Base-by-base conservation (phyloP, 1,140 invertebrate species). In the Eubasilissa regina region DNA sequence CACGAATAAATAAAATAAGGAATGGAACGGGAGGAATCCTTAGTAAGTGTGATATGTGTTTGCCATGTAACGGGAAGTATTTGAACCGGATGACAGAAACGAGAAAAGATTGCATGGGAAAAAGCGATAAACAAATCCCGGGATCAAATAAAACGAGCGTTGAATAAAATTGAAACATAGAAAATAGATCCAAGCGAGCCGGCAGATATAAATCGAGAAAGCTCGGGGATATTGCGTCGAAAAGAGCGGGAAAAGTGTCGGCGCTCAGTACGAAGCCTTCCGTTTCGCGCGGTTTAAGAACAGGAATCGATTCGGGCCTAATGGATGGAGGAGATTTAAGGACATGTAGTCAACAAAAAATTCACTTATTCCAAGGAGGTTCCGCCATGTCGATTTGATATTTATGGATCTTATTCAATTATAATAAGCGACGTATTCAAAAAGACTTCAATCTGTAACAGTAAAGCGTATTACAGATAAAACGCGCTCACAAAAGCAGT, bases 81-180 rank as follows among this genome's bases (percentile, higher is more conserved):
- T 68, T 68, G 64, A 17, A 47, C 70, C 11, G 48, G 47, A 70
- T 51, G 66, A 53, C 19, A 73, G 56, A 60, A 66, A 77, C 43
- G 58, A 77, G 62, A 53, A 77, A 77, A 77, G 56, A 77, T 77
- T 48, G 75, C 62, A 21, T 6, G 11, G 53, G 73, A 15, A 35
- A 17, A 60, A 21, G 60, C 56, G 72, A 79, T 79, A 75, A 79
- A 79, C 78, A 79, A 79, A 79, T 79, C 78, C 78, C 1, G 48
- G 78, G 72, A 77, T 75, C 72, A 75, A 75, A 79, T 75, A 75
- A 79, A 75, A 68, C 53, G 17, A 12, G 55, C 44, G 45, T 21
- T 70, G 77, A 75, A 75, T 75, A 75, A 75, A 66, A 79, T 79
- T 79, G 78, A 75, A 79, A 79, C 55, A 79, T 64, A 66, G 66